Evolutionary conservation across 2,888 invertebrate species (phyloP).

Genomic region (Drosophila mulleri): DNA sequence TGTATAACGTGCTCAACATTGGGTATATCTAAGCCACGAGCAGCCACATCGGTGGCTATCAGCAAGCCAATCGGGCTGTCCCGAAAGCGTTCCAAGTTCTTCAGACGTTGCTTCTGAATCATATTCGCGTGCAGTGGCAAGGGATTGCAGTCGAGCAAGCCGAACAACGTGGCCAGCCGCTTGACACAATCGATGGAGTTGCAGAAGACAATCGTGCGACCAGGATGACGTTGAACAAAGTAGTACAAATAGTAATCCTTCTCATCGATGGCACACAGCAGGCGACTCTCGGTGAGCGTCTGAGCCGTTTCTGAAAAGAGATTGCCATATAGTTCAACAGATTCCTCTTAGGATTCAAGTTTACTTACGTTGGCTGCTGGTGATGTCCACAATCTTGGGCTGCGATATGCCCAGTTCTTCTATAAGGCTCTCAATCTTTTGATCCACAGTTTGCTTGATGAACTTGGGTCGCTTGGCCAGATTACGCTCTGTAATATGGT

Average conservation of each 20-base stretch:
- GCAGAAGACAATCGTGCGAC: constrained; percentile 96
- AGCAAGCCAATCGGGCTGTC: constrained; percentile 90
- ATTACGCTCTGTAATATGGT: constrained; percentile 74
- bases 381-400: constrained; percentile 97
- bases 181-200: constrained; percentile 97
- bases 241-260: constrained; percentile 98
- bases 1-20: constrained; percentile 97
- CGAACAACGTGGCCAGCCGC: constrained; percentile 89
- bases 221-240: constrained; percentile 93
- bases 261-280: constrained; percentile 91
- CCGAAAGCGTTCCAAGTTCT: constrained; percentile 95
- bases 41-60: constrained; percentile 98
- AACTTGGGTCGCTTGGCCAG: constrained; percentile 85
- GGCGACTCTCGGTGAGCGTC: constrained; percentile 93
- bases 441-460: constrained; percentile 89
- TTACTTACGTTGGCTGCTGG: constrained; percentile 88
- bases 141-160: constrained; percentile 89
- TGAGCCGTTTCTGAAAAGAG: constrained; percentile 90
- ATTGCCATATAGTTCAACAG: rapidly evolving
- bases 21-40: constrained; percentile 97
- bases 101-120: constrained; percentile 96
- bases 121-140: constrained; percentile 94
- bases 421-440: constrained; percentile 92
- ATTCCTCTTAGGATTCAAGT: rapidly evolving
- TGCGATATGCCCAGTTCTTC: constrained; percentile 93